Conservation (phyloP, 2,113 vertebrate genomes). For the Cercopithecus mona region DNA sequence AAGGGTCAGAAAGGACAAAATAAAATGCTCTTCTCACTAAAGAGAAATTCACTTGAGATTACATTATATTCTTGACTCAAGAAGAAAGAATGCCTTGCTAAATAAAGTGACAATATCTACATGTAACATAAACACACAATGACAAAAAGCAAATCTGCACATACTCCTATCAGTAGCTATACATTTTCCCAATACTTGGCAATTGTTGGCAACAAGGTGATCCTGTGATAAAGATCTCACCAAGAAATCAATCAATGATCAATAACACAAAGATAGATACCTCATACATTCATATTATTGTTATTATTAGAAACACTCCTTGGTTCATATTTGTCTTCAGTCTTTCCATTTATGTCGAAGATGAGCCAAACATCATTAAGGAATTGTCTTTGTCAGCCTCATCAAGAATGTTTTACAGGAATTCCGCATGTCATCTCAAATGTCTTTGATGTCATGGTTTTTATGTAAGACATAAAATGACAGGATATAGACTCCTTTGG, state of each 20-base stretch:
- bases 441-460: background rate
- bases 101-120: background rate
- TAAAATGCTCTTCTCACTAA: background rate
- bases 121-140: background rate
- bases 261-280: background rate
- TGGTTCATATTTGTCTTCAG: background rate
- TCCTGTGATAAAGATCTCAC: background rate
- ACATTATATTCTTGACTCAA: background rate
- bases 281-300: background rate
- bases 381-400: background rate
- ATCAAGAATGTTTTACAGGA: background rate
- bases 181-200: background rate
- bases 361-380: background rate
- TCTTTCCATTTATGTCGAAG: conserved; percentile 1
- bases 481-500: background rate
- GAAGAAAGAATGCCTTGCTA: background rate
- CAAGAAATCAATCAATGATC: background rate
- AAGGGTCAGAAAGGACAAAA: background rate
- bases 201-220: background rate
- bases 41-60: conserved; percentile 3
- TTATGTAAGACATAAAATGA: background rate
- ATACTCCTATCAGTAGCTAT: background rate
- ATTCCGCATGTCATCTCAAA: background rate
- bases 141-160: background rate
- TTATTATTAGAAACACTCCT: background rate